These are phyloP conservation scores for Liodrosophila aerea DNA, from an alignment of 2,888 invertebrate genomes.

Conservation along the genomic window DNA sequence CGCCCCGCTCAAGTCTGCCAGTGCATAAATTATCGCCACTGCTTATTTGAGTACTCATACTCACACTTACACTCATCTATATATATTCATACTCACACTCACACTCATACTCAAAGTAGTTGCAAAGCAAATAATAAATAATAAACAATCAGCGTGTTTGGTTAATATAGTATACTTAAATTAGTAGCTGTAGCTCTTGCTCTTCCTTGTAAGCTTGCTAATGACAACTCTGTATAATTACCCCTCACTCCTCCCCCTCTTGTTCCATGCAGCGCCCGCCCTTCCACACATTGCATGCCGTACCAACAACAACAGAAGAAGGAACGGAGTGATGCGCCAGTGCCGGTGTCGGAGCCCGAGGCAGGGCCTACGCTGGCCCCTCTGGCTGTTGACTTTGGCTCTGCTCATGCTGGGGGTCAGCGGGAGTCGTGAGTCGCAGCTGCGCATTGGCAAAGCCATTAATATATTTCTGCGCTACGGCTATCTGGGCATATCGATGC, in stretches of 20 bases:
- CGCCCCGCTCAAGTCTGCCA: neutral
- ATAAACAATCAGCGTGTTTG: constrained; percentile 24
- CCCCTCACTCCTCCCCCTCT: neutral
- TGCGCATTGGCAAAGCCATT: constrained; percentile 90
- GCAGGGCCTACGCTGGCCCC: constrained; percentile 72
- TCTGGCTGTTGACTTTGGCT: constrained; percentile 75
- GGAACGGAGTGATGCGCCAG: constrained; percentile 80
- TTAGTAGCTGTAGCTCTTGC: neutral
- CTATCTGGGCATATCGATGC: constrained; percentile 92
- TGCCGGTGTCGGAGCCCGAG: constrained; percentile 35
- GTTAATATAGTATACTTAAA: constrained; percentile 5
- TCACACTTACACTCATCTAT: no score
- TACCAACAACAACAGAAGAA: constrained; percentile 36
- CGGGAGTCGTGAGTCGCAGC: constrained; percentile 81
- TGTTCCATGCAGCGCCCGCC: neutral
- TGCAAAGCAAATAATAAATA: constrained; percentile 41
- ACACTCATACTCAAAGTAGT: constrained; percentile 4
- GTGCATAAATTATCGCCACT: constrained; percentile 49
- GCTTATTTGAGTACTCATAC: constrained; percentile 14
- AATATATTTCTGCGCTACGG: constrained; percentile 92
- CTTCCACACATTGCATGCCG: constrained; percentile 54
- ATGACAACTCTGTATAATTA: constrained; percentile 5
- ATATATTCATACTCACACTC: no score
- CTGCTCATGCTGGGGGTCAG: constrained; percentile 73
- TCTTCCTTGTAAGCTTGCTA: constrained; percentile 12